Conservation (phyloP, 2,888 invertebrate species). For the Hirtodrosophila duncani region DNA sequence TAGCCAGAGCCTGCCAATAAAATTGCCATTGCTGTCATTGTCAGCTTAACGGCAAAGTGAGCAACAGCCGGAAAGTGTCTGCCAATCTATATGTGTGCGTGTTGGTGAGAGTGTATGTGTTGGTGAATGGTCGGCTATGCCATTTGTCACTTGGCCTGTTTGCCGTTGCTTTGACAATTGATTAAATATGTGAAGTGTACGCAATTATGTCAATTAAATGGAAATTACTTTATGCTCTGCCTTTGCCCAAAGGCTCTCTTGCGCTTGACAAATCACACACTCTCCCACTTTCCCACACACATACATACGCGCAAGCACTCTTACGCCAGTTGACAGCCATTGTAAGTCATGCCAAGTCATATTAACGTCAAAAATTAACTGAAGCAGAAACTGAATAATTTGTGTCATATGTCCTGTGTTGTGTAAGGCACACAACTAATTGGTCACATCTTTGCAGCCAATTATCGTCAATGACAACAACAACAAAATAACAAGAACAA, state of each 20-base stretch:
- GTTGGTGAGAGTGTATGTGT: slow-evolving; percentile 2
- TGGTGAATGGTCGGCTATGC: slow-evolving; percentile 12
- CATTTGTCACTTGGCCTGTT: slow-evolving; percentile 40
- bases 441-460: slow-evolving; percentile 27
- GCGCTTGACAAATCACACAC: slow-evolving; percentile 31
- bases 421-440: slow-evolving; percentile 38
- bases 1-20: slow-evolving; percentile 63
- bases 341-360: slow-evolving; percentile 14
- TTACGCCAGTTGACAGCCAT: too few relatives aligned
- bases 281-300: not conserved
- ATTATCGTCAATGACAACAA: slow-evolving; percentile 18
- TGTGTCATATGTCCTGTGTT: slow-evolving; percentile 13
- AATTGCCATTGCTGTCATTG: slow-evolving; percentile 71
- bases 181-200: slow-evolving; percentile 70
- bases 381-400: slow-evolving; percentile 37
- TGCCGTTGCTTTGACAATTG: slow-evolving; percentile 54
- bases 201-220: slow-evolving; percentile 70
- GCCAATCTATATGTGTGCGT: not conserved
- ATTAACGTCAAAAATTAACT: slow-evolving; percentile 31
- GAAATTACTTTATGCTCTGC: slow-evolving; percentile 63
- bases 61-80: slow-evolving; percentile 52
- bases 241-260: slow-evolving; percentile 29
- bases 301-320: slow-evolving; percentile 14
- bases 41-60: slow-evolving; percentile 68
- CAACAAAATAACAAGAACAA: slow-evolving; percentile 15